Evolutionary conservation across 1,140 invertebrate species (phyloP), one percentile per base, ranked within the genome.

Genomic region (Scaptomyza pallida): DNA sequence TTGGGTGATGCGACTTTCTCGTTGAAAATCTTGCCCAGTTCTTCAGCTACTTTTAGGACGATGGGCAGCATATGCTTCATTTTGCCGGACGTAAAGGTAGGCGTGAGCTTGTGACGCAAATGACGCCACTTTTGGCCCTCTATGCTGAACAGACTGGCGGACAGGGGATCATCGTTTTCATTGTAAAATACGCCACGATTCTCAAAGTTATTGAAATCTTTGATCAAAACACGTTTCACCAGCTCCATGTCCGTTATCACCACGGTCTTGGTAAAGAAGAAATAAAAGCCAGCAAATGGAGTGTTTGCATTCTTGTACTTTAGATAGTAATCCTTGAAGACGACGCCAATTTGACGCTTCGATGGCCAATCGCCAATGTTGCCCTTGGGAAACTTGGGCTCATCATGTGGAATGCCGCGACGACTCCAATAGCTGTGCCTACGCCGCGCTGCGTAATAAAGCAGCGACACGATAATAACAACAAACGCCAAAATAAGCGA

Each of bases 51-150:
- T 40, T 83, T 74, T 0, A 82, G 67, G 0, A 93, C 75, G 1
- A 91, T 74, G 9, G 91, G 77, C 19, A 92, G 79, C 93, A 94
- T 94, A 13, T 90, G 89, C 77, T 93, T 94, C 67, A 95, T 91
- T 80, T 94, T 94, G 0, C 92, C 92, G 1, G 93, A 92, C 0
- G 93, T 93, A 67, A 94, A 94, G 2, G 94, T 91, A 5, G 93
- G 93, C 0, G 93, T 92, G 1, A 94, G 78, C 43, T 92, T 92
- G 13, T 74, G 90, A 19, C 94, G 88, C 2, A 94, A 78, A 16
- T 92, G 75, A 54, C 92, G 92, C 94, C 94, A 95, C n/a, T 89
- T 91, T 61, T 92, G 90, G 0, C 91, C 92, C 40, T 93, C 91
- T 1, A 93, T 75, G 40, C 88, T 90, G 23, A 93, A 92, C 3